Evolutionary conservation across 2,888 invertebrate species (phyloP).

Genomic region (Scaptomyza caliginosa): DNA sequence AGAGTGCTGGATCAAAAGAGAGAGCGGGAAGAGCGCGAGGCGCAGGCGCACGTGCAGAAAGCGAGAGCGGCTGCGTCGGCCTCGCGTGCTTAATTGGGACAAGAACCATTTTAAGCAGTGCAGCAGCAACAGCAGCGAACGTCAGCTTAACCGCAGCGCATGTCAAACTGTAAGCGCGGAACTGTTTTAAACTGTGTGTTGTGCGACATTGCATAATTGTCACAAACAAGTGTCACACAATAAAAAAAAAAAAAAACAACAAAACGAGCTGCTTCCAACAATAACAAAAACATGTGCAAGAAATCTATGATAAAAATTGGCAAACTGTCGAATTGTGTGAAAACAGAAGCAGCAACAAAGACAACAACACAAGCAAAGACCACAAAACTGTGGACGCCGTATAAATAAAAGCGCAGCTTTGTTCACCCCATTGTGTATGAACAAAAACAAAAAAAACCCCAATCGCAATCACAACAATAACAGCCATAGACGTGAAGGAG

Average conservation of each 20-base stretch:
- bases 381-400: conserved; percentile 12
- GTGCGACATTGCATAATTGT: conserved; percentile 54
- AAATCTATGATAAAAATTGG: conserved; percentile 60
- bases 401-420: conserved; percentile 56
- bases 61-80: conserved; percentile 36
- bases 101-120: conserved; percentile 52
- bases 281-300: conserved; percentile 60
- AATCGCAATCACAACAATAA: conserved; percentile 22
- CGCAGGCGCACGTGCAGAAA: conserved; percentile 66
- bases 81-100: conserved; percentile 49
- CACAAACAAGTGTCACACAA: conserved; percentile 11
- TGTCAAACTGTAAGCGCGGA: conserved; percentile 52
- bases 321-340: conserved; percentile 60
- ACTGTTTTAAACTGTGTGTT: conserved; percentile 29
- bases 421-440: conserved; percentile 40
- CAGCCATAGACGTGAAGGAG: conserved; percentile 8
- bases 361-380: conserved; percentile 36
- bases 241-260: conserved; percentile 14
- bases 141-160: conserved; percentile 7
- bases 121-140: conserved; percentile 22
- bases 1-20: conserved; percentile 13
- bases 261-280: conserved; percentile 35
- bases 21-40: conserved; percentile 32
- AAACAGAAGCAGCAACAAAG: conserved; percentile 46
- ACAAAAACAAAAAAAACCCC: conserved; percentile 19